Conservation (phyloP, 2,888 invertebrate genomes). For the Julus scandinavius region DNA sequence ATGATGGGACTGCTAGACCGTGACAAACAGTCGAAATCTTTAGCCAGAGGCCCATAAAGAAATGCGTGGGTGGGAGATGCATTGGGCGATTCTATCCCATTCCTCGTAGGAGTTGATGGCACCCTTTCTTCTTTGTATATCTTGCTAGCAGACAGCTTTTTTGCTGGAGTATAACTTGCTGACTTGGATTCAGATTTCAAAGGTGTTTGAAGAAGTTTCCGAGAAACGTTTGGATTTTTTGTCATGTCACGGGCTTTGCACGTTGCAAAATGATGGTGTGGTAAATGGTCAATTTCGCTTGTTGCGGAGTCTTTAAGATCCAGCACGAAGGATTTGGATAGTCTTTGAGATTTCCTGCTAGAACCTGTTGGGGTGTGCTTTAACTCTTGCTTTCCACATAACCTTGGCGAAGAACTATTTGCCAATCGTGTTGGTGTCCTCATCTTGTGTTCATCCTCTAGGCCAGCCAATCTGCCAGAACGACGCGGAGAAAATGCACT, state of each 20-base stretch:
- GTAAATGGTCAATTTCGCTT: not conserved
- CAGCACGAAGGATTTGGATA: not conserved
- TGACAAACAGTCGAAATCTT: conserved; percentile 14
- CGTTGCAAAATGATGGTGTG: not conserved
- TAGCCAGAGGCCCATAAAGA: conserved; percentile 37
- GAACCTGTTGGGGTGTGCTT: not conserved
- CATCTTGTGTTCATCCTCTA: not conserved
- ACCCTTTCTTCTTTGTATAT: not conserved
- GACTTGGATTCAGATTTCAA: not conserved
- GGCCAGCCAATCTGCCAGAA: not conserved
- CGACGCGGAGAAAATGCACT: not conserved
- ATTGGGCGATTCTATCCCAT: not conserved
- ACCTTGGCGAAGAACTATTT: not conserved
- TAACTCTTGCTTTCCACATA: not conserved
- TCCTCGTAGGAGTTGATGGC: not conserved
- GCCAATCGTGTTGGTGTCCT: not conserved
- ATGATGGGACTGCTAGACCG: conserved; percentile 50
- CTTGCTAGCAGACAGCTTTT: not conserved
- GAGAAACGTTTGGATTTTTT: conserved; percentile 25
- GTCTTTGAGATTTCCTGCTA: not conserved
- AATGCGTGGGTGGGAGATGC: not conserved
- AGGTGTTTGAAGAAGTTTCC: conserved; percentile 50
- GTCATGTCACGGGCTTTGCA: not conserved
- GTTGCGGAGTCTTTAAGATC: not conserved
- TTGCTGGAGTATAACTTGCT: not conserved